Evolutionary conservation across 2,888 invertebrate species (phyloP), one percentile per base, ranked within the genome.

Genomic region (Autographa pulchrina): DNA sequence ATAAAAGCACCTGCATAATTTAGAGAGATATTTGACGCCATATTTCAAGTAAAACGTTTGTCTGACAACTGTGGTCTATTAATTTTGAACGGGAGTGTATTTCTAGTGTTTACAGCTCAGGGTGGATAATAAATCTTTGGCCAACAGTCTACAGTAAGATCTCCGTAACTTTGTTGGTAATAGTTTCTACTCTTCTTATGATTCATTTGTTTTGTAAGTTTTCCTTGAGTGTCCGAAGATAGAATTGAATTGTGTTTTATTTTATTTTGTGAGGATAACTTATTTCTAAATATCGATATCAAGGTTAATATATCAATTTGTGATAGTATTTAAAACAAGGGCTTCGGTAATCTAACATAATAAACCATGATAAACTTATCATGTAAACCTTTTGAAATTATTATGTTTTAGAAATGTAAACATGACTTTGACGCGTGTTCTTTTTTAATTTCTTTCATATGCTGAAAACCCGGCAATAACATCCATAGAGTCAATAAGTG

Each of bases 101-200:
- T 60, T 77, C 52, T 54, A 43, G 41, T 56, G 65, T 65, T 65
- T 63, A 76, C 31, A 56, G 60, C 65, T 65, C 77, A 77, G 14
- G 54, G 35, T 32, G 56, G 63, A 35, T 20, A 65, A 66, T 81
- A 77, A 78, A 74, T 70, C 82, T 68, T 72, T 74, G 70, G 69
- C 65, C 61, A 62, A 62, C 65, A 74, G 64, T 76, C 68, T 81
- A 72, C 61, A 48, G 25, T 77, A 64, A 68, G 68, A 77, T 65
- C 72, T 60, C 56, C 25, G 67, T 20, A 78, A 78, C 72, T 81
- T 81, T 68, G 72, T 78, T 77, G 64, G 64, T 78, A 78, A 78
- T 81, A 77, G 78, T 81, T 81, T 81, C 72, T 60, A 72, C 67
- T 68, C 68, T 56, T 38, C 56, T 31, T 67, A 66, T 76, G 78